Evolutionary conservation across 2,888 invertebrate genomes (phyloP).

Genomic region (Digitonthophagus gazella): DNA sequence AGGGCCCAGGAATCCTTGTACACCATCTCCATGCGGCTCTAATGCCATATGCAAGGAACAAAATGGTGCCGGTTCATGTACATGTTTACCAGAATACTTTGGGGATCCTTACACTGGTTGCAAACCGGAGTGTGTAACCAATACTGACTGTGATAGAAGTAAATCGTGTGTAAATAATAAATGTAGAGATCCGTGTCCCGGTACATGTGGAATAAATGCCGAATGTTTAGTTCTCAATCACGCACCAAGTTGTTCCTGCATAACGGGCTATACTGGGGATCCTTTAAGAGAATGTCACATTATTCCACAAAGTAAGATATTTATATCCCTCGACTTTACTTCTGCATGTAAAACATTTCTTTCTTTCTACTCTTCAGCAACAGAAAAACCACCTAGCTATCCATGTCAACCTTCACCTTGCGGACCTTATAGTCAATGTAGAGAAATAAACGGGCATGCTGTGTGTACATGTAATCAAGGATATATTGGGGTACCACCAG

Average conservation of each 20-base stretch:
- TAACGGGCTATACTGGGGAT: slow-evolving; percentile 60
- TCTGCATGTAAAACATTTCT: slow-evolving; percentile 21
- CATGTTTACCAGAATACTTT: slow-evolving; percentile 62
- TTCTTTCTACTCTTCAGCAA: slow-evolving; percentile 23
- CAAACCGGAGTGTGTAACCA: slow-evolving; percentile 66
- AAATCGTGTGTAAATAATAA: slow-evolving; percentile 68
- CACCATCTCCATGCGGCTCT: slow-evolving; percentile 66
- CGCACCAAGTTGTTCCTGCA: slow-evolving; percentile 64
- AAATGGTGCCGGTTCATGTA: slow-evolving; percentile 64
- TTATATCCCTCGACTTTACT: slow-evolving; percentile 4
- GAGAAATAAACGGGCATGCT: slow-evolving; percentile 61
- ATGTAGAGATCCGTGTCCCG: slow-evolving; percentile 61
- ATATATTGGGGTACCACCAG: slow-evolving; percentile 65
- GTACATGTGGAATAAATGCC: slow-evolving; percentile 60
- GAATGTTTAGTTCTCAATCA: slow-evolving; percentile 64
- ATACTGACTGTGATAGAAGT: slow-evolving; percentile 63
- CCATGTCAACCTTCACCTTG: slow-evolving; percentile 66
- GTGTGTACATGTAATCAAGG: slow-evolving; percentile 62
- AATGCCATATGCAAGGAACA: slow-evolving; percentile 65
- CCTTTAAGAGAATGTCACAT: slow-evolving; percentile 55
- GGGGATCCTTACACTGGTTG: slow-evolving; percentile 67
- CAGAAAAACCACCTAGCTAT: slow-evolving; percentile 39
- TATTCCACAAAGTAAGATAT: slow-evolving; percentile 45
- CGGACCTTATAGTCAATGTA: slow-evolving; percentile 65
- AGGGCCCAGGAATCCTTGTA: slow-evolving; percentile 56